Evolutionary conservation across 2,797 vertebrate species (phyloP), one percentile per base, ranked within the genome.

Genomic region (Sebastes aleutianus): DNA sequence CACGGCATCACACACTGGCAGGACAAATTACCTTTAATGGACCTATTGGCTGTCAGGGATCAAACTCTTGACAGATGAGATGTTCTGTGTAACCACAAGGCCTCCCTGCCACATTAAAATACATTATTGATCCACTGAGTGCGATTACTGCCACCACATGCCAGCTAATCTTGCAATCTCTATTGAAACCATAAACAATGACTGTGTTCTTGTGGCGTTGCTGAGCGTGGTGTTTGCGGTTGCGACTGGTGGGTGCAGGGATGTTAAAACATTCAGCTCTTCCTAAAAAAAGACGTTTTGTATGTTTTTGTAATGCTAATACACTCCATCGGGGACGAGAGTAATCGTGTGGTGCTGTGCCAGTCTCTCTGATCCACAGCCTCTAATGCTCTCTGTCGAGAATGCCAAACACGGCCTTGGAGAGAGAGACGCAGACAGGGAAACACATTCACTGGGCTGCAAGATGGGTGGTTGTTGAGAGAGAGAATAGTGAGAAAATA

Each of bases 321-420:
- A 26, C 56, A 70, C 14, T 70, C 50, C 13, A 67, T 82, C 20
- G 14, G 59, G 29, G 66, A 76, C 5, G 2, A 82, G 66, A 81
- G 80, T 66, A 78, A 74, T 71, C 61, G 53, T 62, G 79, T 65
- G 65, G 34, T 68, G 39, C 54, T 22, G 29, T 76, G 74, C 76
- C 83, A 54, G 82, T 66, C 36, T 75, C 43, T 77, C 65, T 82
- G 66, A 80, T 80, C 34, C 61, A 80, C 57, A 71, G 67, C 36
- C 58, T 82, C 58, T 63, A 69, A 87, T 76, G 72, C 16, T 58
- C 71, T 72, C 76, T 75, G 63, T 69, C 32, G 27, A 78, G 70
- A 83, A 84, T 82, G 81, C 66, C 80, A 90, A 91, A 87, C 81
- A 82, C 16, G 78, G 62, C 73, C 24, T 11, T 36, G 73, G 34